Conservation (phyloP, 2,888 invertebrate species). For the Cerastis rubricosa region DNA sequence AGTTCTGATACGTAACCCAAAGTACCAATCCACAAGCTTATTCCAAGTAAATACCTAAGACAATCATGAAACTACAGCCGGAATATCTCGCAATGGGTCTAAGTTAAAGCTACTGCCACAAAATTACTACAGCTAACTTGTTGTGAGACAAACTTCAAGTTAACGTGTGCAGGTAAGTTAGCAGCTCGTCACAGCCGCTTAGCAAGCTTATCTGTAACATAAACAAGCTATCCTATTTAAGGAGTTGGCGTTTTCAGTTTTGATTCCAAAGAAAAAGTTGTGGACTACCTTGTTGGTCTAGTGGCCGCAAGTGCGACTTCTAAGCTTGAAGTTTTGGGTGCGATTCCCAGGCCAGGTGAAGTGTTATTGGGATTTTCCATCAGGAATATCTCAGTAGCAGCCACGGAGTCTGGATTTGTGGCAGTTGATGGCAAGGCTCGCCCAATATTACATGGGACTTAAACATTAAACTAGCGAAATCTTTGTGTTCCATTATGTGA, state of each 20-base stretch:
- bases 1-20: background rate
- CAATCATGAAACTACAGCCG: constrained; percentile 3
- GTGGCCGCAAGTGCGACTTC: no score
- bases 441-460: no score
- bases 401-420: no score
- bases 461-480: no score
- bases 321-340: no score
- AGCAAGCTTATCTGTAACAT: constrained; percentile 49
- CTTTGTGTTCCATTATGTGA: no score
- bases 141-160: constrained; percentile 41
- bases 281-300: no score
- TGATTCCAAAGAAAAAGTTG: background rate
- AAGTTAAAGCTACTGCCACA: constrained; percentile 27
- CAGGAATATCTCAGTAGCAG: no score
- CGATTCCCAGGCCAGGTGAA: no score
- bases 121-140: constrained; percentile 51
- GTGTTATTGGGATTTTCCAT: no score
- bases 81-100: constrained; percentile 11
- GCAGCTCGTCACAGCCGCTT: constrained; percentile 42
- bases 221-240: constrained; percentile 23
- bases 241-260: constrained; percentile 11
- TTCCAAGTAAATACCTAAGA: constrained; percentile 15
- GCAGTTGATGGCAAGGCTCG: no score
- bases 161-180: constrained; percentile 54
- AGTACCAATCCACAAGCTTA: background rate